phyloP scores from a whole-genome alignment of 2,797 vertebrate genomes.

The Pseudomugil gertrudae region DNA sequence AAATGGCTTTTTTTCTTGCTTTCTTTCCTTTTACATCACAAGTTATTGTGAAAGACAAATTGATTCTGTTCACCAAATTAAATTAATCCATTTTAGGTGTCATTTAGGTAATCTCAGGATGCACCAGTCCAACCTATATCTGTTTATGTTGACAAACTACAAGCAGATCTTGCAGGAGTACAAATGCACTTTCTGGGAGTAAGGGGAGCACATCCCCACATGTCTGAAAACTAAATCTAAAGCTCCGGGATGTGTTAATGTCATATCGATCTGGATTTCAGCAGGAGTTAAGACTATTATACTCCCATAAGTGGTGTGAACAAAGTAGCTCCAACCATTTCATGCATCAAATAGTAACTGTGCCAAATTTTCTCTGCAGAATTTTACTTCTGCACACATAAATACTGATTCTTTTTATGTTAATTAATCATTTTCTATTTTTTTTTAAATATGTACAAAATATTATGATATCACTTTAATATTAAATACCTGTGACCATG shows the following conservation, averaged over 20 bases:
- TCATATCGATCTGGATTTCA: slow-evolving; percentile 44
- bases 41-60: slow-evolving; percentile 38
- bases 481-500: too few relatives aligned
- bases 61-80: slow-evolving; percentile 44
- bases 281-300: slow-evolving; percentile 22
- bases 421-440: background rate
- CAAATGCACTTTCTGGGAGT: slow-evolving; percentile 9
- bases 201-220: slow-evolving; percentile 4
- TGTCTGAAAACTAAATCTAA: slow-evolving; percentile 30
- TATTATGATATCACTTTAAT: background rate
- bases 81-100: slow-evolving; percentile 5
- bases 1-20: slow-evolving; percentile 29
- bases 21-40: slow-evolving; percentile 19
- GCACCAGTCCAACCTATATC: background rate
- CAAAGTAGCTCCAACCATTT: background rate
- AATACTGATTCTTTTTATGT: background rate
- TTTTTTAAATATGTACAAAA: background rate
- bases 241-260: slow-evolving; percentile 26
- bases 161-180: background rate
- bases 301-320: slow-evolving; percentile 11
- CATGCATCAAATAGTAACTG: background rate
- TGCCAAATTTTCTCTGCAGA: background rate
- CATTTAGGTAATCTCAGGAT: slow-evolving; percentile 23
- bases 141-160: slow-evolving; percentile 19
- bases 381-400: background rate